These are phyloP conservation scores for Linurgus olivaceus DNA, from an alignment of 2,797 vertebrate genomes.

Conservation along the genomic window DNA sequence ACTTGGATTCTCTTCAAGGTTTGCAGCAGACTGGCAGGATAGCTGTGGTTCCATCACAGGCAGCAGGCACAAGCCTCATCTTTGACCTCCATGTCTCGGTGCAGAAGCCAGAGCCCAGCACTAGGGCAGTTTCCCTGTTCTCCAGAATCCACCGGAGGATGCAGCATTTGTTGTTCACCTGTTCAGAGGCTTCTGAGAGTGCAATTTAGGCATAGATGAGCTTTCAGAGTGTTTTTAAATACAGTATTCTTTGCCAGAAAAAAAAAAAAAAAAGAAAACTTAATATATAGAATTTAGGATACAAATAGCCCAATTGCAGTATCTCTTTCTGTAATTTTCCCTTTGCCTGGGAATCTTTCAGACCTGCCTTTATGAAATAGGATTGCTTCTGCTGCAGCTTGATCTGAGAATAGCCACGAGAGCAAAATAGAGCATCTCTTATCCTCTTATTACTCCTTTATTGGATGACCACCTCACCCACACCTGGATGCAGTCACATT, in stretches of 20 bases:
- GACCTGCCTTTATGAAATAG: not conserved
- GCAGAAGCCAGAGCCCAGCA: not conserved
- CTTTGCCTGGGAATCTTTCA: not conserved
- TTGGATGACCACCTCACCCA: constrained; percentile 8
- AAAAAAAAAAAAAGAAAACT: not conserved
- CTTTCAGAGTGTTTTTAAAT: not conserved
- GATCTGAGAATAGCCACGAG: constrained; percentile 11
- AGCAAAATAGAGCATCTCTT: constrained; percentile 6
- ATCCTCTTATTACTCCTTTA: constrained; percentile 2
- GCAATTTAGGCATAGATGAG: not conserved
- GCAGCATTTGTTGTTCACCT: not conserved
- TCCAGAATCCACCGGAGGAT: not conserved
- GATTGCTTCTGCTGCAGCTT: constrained; percentile 29
- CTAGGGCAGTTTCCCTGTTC: not conserved
- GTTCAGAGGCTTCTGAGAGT: not conserved
- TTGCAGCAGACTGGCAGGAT: not conserved
- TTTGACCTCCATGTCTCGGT: not conserved
- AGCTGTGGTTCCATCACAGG: not conserved
- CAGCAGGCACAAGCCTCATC: not conserved
- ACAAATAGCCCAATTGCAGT: not conserved
- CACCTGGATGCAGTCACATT: not conserved
- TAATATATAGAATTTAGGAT: not conserved
- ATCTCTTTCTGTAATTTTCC: not conserved
- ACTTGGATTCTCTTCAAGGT: not conserved
- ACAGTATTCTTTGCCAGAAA: not conserved